Evolutionary conservation across 2,797 vertebrate genomes (phyloP), one percentile per base, ranked within the genome.

Genomic region (Lacerta agilis): DNA sequence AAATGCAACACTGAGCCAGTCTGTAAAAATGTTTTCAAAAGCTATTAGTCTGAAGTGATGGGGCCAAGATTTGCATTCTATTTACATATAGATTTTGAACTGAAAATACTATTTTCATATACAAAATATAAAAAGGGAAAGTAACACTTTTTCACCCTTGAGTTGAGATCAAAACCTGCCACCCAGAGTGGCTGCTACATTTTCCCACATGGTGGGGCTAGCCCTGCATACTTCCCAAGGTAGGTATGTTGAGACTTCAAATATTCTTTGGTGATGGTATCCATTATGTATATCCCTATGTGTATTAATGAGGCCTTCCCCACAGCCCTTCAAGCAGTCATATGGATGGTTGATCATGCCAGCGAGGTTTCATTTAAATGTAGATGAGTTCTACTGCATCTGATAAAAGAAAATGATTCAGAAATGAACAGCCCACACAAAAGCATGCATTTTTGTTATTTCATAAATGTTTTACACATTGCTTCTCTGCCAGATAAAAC

Each of bases 241-340:
- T 66, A 71, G 69, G 45, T 27, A 27, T 61, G 43, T 38, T 45
- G 5, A 17, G 4, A 13, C 13, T 3, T 1, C 27, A 15, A 3
- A 23, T 2, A 18, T 81, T 71, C 29, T 79, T 67, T 45, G 3
- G 55, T 8, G 1, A 58, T 58, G 33, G 33, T 17, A 82, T 88
- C 41, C 36, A 55, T 83, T 83, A 71, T 78, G 64, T 27, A 71
- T 1, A 0, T 27, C 41, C 27, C 55, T 20, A 0, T 3, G 58
- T 33, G 0, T 2, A 77, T 23, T 4, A 13, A 27, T 25, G 2
- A 0, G n/a, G 0, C 2, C 25, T 2, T 87, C 61, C 20, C 27
- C 4, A 0, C 1, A 0, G 72, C 45, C 27, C 0, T 45, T 36
- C 66, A 0, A 8, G 6, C 11, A 45, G 87, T 41, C 38, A 45